A percentile compares a stretch with the other conserved stretches of the same genome.
Evolutionary conservation across 2,797 vertebrate genomes (phyloP).

Genomic region (Rhinogobio ventralis): DNA sequence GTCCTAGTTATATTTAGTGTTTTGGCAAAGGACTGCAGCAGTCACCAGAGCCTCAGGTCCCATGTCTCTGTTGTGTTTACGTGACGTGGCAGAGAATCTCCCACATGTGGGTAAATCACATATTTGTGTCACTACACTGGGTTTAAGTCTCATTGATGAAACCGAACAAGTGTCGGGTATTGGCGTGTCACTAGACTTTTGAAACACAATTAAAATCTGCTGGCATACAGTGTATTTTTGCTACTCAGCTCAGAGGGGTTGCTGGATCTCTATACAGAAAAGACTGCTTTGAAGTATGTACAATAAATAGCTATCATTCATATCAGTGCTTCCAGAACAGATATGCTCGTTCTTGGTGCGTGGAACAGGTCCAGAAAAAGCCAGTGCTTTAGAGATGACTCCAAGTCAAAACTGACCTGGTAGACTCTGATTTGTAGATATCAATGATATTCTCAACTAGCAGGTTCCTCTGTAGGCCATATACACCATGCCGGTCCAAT

Average conservation of each 20-base stretch:
- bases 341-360: neutral
- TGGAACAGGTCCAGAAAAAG: conserved; percentile 2
- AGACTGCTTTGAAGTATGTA: conserved; percentile 13
- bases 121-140: conserved; percentile 23
- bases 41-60: conserved; percentile 39
- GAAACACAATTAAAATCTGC: conserved; percentile 6
- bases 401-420: conserved; percentile 72
- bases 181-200: conserved; percentile 20
- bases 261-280: neutral
- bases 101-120: conserved; percentile 12
- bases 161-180: neutral
- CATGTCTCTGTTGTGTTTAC: conserved; percentile 43
- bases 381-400: neutral
- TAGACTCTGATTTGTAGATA: conserved; percentile 89
- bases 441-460: conserved; percentile 94
- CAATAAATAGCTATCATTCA: conserved; percentile 1
- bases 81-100: conserved; percentile 6
- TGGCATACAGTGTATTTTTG: conserved; percentile 18
- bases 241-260: neutral
- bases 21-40: conserved; percentile 39
- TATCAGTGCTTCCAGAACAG: neutral
- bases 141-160: conserved; percentile 40
- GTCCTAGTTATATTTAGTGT: conserved; percentile 60
- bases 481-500: conserved; percentile 89
- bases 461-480: conserved; percentile 89